Evolutionary conservation across 2,888 invertebrate genomes (phyloP), one percentile per base, ranked within the genome.

Genomic region (Hydropsyche betteni): DNA sequence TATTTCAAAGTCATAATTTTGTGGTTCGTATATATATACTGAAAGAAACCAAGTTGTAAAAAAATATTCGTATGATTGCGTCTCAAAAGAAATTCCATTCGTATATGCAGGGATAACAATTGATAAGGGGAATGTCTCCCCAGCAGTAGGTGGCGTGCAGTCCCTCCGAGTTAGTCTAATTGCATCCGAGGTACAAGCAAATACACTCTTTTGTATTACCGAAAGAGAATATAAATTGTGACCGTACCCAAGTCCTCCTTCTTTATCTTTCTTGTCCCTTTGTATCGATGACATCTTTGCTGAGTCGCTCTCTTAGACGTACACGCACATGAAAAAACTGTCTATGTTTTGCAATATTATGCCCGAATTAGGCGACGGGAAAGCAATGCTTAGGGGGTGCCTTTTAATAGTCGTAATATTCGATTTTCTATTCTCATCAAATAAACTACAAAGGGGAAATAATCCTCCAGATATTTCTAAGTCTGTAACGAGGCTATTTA

Each of bases 131-230:
- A 14, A 44, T 44, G 10, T 44, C 44, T 10, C 44, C 44, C 6
- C 6, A 4, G 10, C 7, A 6, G 44, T 44, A 44, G 24, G 24
- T 24, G 24, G 24, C 2, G 24, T 12, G 51, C 5, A n/a, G 69
- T 69, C 70, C 70, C 70, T 70, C 55, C 52, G 34, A 36, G 50
- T 70, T 51, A 74, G 68, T 69, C 68, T 74, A 74, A 74, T 74
- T 74, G 74, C 74, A 55, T 69, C 61, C 74, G 34, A 69, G 33
- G 69, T 74, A 74, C 74, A 74, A 74, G 74, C 68, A 74, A 74
- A 74, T 74, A 69, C 74, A 74, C 74, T 74, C 74, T 74, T 74
- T 74, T 74, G 69, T 74, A 74, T 74, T 74, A 55, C 74, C 8
- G n/a, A 24, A 6, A 24, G 38, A 72, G 55, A 72, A 38, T 72